phyloP scores from a whole-genome alignment of 2,888 invertebrate species.

The Drosophila pseudotalamancana region DNA sequence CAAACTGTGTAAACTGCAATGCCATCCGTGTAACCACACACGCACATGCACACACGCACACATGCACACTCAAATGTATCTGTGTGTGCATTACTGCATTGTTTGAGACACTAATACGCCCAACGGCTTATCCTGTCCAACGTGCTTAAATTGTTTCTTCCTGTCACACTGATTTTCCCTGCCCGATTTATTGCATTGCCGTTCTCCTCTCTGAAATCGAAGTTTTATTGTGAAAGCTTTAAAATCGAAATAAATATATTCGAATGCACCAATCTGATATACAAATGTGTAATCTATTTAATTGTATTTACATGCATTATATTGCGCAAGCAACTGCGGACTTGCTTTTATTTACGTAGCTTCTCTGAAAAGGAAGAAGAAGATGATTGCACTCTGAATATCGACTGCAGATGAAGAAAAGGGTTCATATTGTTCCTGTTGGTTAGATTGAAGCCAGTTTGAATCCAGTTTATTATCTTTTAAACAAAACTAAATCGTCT shows the following conservation, averaged over 20 bases:
- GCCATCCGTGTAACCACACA: constrained; percentile 16
- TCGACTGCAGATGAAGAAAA: neutral
- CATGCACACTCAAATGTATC: neutral
- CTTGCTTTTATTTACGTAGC: constrained; percentile 7
- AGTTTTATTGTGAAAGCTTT: constrained; percentile 54
- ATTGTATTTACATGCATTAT: constrained; percentile 57
- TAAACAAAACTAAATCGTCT: too few species aligned
- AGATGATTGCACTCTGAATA: too few species aligned
- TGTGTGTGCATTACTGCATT: constrained; percentile 61
- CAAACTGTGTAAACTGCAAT: constrained; percentile 67
- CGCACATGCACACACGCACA: neutral
- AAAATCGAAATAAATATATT: constrained; percentile 69
- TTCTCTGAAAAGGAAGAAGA: neutral
- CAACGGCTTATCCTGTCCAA: constrained; percentile 74
- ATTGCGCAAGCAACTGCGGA: constrained; percentile 8
- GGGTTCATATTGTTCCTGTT: too few species aligned
- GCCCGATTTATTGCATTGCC: constrained; percentile 70
- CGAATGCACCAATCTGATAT: constrained; percentile 42
- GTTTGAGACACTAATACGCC: constrained; percentile 69
- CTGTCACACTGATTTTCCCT: constrained; percentile 75
- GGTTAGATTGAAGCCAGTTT: too few species aligned
- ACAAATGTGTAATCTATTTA: constrained; percentile 58
- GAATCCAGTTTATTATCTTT: too few species aligned
- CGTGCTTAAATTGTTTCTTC: constrained; percentile 78
- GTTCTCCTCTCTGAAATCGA: constrained; percentile 33